Base-by-base conservation (phyloP, 2,113 vertebrate genomes). In the Ptilorrhoa leucosticta region DNA sequence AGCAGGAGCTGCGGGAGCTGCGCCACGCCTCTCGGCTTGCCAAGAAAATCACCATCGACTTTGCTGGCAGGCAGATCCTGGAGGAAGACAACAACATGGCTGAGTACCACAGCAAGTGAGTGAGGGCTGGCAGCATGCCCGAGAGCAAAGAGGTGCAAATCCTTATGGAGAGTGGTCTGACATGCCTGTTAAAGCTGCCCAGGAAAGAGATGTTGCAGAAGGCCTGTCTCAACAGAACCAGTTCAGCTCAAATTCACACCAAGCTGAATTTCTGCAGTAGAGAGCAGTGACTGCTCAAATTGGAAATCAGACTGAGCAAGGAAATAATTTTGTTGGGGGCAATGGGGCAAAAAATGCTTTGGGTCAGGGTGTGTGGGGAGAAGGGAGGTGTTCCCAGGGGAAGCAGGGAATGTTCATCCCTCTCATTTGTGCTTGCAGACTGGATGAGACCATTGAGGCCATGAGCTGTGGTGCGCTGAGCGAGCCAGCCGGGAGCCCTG, bases 11-110 rank as follows among this genome's bases (percentile, higher is more conserved):
- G 23, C 92, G 98, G 58, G 99, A 99, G 69, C 98, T 99, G 88
- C 98, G 99, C 39, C 98, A 99, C 0, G 98, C 98, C 16, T 99
- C 99, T 23, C 98, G 98, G 27, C 98, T 98, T 45, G 97, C 99
- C 96, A 98, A 93, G 37, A 99, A 99, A 93, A 96, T 99, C 97
- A 99, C 98, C 7, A 97, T 99, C 9, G 99, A 99, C 97, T 99
- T 99, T 5, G 99, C 99, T 11, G 99, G 99, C 11, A 97, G 99
- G 96, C 98, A 98, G 96, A 97, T 99, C 48, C 17, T 99, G 53
- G 99, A 99, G 86, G 99, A 99, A 11, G 98, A 98, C 53, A 63
- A 9, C 69, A 95, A 97, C 83, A 81, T 99, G 94, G 97, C 96
- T 2, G 98, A 98, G 5, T 99, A 99, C 97, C 98, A 99, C 90